Evolutionary conservation across 2,113 vertebrate genomes (phyloP).

Genomic region (Macaca fascicularis): T2T-MFA8v1.1 NC_088375.1:115147001-115147500

Average conservation of each 20-base stretch:
- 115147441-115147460: not conserved
- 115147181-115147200: not conserved
- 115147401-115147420: not conserved
- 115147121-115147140: not conserved
- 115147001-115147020: not conserved
- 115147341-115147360: not conserved
- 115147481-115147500: not conserved
- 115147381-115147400: too few species aligned
- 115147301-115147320: not conserved
- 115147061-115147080: not conserved
- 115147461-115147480: rapidly evolving
- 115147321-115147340: not conserved
- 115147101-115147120: not conserved
- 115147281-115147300: not conserved
- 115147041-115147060: not conserved
- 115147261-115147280: not conserved
- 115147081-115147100: not conserved
- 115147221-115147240: not conserved
- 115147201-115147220: not conserved
- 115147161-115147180: not conserved
- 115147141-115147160: not conserved
- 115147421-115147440: not conserved
- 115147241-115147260: not conserved
- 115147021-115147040: not conserved
- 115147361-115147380: not conserved